Base-by-base conservation (phyloP, 1,140 invertebrate species). In the Papilio xuthus region DNA sequence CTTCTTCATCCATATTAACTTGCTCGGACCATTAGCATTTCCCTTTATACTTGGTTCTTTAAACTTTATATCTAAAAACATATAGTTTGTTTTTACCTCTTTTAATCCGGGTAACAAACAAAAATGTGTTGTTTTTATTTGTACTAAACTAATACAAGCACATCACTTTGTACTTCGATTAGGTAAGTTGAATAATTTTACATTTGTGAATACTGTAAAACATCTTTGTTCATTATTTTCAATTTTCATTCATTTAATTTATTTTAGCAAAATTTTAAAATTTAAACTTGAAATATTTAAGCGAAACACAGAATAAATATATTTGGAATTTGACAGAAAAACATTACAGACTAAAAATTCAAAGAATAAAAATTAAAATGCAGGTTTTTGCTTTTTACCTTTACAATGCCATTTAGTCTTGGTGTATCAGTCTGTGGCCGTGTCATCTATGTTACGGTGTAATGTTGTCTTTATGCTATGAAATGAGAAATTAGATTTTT, bases 1-100 rank as follows among this genome's bases (percentile, higher is more conserved):
- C 89, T 67, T 92, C 91, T 79, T 92, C 90, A 71, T 91, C 87
- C 88, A 90, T 90, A 81, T 86, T 85, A 41, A 56, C 28, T 9
- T 50, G 15, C 10, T 67, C 4, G 28, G 37, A 79, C n/a, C n/a
- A 50, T 18, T 50, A 50, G 47, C 47, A 50, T 50, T n/a, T 50
- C 6, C 18, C 47, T 50, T 50, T 18, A 50, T 18, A 50, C 15
- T 50, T 50, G 47, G n/a, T 60, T 60, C 10, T 60, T 26, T 26
- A 63, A 9, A 20, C 23, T 63, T 63, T 20, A 67, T 28, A 67
- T 32, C 60, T 67, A 28, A 67, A n/a, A 67, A 67, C 26, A 67
- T 67, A 28, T 67, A 13, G 10, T 8, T 13, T 4, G 28, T 67
- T 26, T 67, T 26, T 53, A 53, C 12, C 13, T 28, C 26, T 67